phyloP scores from a whole-genome alignment of 2,888 invertebrate genomes.

The Allolobophora icterica region DNA sequence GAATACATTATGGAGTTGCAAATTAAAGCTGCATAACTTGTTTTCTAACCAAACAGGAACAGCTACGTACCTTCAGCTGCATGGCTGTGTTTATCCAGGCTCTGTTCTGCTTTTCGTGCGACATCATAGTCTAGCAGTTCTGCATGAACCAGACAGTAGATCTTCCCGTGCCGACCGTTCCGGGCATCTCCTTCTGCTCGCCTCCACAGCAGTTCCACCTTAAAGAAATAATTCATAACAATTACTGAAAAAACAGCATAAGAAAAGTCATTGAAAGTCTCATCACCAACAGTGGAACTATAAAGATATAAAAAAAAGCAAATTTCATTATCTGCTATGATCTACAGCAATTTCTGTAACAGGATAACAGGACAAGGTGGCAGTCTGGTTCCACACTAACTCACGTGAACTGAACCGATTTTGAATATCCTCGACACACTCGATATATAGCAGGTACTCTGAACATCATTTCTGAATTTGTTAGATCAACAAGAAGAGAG shows the following conservation, averaged over 20 bases:
- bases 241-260: not conserved
- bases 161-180: constrained; percentile 44
- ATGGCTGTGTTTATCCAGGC: constrained; percentile 40
- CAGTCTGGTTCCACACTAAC: too few relatives aligned
- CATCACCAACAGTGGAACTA: not conserved
- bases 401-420: too few relatives aligned
- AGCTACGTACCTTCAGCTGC: constrained; percentile 44
- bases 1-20: not conserved
- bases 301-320: too few relatives aligned
- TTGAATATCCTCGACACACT: too few relatives aligned
- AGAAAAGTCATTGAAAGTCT: not conserved
- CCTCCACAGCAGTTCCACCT: constrained; percentile 54
- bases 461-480: too few relatives aligned
- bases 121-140: constrained; percentile 56
- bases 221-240: constrained; percentile 31
- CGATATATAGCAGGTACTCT: too few relatives aligned
- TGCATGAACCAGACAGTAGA: constrained; percentile 55
- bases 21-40: not conserved
- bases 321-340: not conserved
- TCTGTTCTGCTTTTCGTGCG: constrained; percentile 41
- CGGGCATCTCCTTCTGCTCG: constrained; percentile 50
- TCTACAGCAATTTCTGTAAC: too few relatives aligned
- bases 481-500: too few relatives aligned
- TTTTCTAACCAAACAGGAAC: too few relatives aligned
- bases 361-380: too few relatives aligned